phyloP scores from a whole-genome alignment of 2,797 vertebrate species.

The Platalea minor region DNA sequence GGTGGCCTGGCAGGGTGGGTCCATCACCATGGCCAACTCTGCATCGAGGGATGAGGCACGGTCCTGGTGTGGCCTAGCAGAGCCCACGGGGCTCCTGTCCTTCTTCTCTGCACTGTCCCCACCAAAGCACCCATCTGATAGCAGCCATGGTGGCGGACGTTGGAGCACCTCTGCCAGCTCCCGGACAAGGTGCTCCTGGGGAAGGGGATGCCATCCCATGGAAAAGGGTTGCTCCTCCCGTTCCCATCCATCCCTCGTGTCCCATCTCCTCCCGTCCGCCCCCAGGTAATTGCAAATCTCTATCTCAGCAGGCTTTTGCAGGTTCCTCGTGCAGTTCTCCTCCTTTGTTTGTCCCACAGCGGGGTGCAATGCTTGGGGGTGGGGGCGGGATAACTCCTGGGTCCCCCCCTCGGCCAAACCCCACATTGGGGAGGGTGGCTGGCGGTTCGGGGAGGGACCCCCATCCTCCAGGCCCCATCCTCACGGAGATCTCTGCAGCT shows the following conservation, averaged over 20 bases:
- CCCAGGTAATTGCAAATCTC: background rate
- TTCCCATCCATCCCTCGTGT: background rate
- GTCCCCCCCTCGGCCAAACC: background rate
- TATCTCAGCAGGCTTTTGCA: background rate
- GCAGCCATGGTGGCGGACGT: background rate
- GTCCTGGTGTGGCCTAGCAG: background rate
- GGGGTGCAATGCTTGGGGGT: background rate
- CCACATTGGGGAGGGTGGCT: rapidly evolving
- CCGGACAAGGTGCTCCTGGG: background rate
- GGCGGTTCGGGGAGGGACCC: rapidly evolving
- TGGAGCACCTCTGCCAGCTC: background rate
- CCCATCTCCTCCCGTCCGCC: background rate
- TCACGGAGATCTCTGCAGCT: background rate
- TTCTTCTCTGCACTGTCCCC: background rate
- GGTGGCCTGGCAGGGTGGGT: background rate
- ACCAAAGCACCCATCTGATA: background rate
- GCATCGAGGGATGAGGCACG: no score
- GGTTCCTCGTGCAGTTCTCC: background rate
- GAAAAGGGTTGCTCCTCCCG: background rate
- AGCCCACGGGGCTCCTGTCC: background rate
- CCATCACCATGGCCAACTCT: background rate
- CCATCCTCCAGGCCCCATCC: background rate
- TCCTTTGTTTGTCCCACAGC: background rate
- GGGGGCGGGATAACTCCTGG: background rate
- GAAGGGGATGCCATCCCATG: background rate